These are phyloP conservation scores for Grammomys surdaster DNA, from an alignment of 2,113 vertebrate genomes.

Conservation along the genomic window DNA sequence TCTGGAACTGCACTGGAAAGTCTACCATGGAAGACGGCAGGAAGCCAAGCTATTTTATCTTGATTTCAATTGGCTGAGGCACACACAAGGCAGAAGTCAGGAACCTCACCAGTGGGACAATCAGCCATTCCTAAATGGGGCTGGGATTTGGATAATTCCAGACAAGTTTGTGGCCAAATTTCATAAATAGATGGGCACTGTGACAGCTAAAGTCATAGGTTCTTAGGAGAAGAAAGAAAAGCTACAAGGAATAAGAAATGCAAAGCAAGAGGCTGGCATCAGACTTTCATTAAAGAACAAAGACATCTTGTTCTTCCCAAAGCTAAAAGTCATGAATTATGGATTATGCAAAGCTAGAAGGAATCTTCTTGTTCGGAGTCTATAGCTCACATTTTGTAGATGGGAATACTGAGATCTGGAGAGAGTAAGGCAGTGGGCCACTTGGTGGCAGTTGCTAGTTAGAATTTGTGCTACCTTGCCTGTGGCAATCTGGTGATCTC, in stretches of 20 bases:
- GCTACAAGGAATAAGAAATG: neutral
- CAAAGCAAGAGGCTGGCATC: conserved; percentile 21
- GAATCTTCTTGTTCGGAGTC: neutral
- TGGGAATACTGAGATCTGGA: neutral
- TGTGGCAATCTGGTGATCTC: neutral
- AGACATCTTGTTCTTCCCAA: conserved; percentile 42
- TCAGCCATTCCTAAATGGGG: neutral
- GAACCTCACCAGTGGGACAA: neutral
- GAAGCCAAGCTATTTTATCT: neutral
- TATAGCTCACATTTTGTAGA: neutral
- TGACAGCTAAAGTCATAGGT: neutral
- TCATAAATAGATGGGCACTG: neutral
- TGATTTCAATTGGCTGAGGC: neutral
- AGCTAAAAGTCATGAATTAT: neutral
- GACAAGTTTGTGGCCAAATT: conserved; percentile 23
- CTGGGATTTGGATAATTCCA: conserved; percentile 31
- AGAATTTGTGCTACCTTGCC: neutral
- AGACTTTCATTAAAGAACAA: conserved; percentile 57
- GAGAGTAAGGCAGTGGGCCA: neutral
- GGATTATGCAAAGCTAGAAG: neutral
- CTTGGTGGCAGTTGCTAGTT: neutral
- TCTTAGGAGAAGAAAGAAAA: neutral
- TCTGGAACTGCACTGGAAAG: neutral
- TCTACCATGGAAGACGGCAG: neutral
- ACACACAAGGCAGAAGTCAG: neutral